Evolutionary conservation across 2,797 vertebrate genomes (phyloP).

Genomic region (Hephaestus fuliginosus): DNA sequence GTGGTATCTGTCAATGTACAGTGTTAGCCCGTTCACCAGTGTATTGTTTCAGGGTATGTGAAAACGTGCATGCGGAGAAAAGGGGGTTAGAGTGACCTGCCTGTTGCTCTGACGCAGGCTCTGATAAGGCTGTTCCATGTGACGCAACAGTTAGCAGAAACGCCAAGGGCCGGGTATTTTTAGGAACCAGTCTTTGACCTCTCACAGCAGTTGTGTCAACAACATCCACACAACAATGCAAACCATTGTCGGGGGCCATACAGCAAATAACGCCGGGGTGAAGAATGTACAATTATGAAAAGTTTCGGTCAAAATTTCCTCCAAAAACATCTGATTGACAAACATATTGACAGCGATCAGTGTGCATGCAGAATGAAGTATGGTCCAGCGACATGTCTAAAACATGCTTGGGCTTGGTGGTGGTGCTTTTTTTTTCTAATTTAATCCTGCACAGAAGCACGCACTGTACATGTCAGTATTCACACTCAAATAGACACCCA

Average conservation of each 20-base stretch:
- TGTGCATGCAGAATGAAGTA: slow-evolving; percentile 2
- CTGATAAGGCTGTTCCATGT: slow-evolving; percentile 78
- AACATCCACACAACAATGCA: slow-evolving; percentile 60
- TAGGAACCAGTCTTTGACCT: slow-evolving; percentile 81
- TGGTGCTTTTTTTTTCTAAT: slow-evolving; percentile 13
- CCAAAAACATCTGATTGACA: not conserved
- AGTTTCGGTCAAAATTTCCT: slow-evolving; percentile 15
- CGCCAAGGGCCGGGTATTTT: slow-evolving; percentile 77
- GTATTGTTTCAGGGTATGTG: slow-evolving; percentile 46
- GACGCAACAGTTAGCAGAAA: slow-evolving; percentile 77
- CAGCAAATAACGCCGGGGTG: slow-evolving; percentile 40
- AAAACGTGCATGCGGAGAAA: slow-evolving; percentile 59
- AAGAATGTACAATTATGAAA: slow-evolving; percentile 11
- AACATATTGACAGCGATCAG: not conserved
- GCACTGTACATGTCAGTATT: slow-evolving; percentile 38
- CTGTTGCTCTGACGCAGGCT: slow-evolving; percentile 76
- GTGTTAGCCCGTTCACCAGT: slow-evolving; percentile 6
- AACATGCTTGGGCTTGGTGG: not conserved
- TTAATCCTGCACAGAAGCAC: slow-evolving; percentile 21
- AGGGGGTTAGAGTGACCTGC: slow-evolving; percentile 63
- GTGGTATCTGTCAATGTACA: slow-evolving; percentile 31
- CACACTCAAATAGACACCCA: slow-evolving; percentile 46
- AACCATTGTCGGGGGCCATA: slow-evolving; percentile 44
- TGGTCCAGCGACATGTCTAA: not conserved
- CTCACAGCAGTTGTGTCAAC: slow-evolving; percentile 70